These are phyloP conservation scores for Sebastes miniatus DNA, from an alignment of 2,797 vertebrate genomes.

Conservation along the genomic window DNA sequence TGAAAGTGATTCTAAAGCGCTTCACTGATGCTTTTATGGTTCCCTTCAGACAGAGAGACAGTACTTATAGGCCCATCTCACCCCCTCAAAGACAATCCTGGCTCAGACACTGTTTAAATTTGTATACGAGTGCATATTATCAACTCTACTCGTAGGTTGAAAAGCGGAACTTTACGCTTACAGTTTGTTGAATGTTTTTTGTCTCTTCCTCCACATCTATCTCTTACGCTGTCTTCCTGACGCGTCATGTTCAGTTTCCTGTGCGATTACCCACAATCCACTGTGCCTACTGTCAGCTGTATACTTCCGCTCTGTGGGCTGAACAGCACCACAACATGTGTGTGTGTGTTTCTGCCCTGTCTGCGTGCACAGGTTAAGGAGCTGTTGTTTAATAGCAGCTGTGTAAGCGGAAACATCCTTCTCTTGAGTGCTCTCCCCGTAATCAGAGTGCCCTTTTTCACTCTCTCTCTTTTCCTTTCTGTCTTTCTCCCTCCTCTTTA, in stretches of 20 bases:
- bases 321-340: conserved; percentile 7
- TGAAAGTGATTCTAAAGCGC: neutral
- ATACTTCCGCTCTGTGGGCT: conserved; percentile 31
- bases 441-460: neutral
- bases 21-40: neutral
- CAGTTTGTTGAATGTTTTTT: neutral
- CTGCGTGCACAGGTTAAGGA: neutral
- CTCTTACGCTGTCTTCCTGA: neutral
- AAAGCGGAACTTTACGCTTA: conserved; percentile 14
- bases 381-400: conserved; percentile 43
- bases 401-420: conserved; percentile 27
- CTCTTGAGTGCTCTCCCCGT: neutral
- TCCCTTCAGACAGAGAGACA: neutral
- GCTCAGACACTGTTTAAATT: neutral
- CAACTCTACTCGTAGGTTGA: conserved; percentile 18
- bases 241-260: conserved; percentile 10
- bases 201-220: neutral
- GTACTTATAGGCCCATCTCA: neutral
- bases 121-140: neutral
- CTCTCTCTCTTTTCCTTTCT: neutral
- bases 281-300: conserved; percentile 21
- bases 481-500: neutral
- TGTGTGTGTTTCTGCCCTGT: neutral
- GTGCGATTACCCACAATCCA: conserved; percentile 51
- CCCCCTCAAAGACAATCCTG: neutral